Percentiles rank a stretch among this genome's conserved stretches.
These are phyloP conservation scores for Calvadosia cruxmelitensis DNA, from an alignment of 30 jellyfish, hydroid and myxozoan genomes.

Conservation along the genomic window DNA sequence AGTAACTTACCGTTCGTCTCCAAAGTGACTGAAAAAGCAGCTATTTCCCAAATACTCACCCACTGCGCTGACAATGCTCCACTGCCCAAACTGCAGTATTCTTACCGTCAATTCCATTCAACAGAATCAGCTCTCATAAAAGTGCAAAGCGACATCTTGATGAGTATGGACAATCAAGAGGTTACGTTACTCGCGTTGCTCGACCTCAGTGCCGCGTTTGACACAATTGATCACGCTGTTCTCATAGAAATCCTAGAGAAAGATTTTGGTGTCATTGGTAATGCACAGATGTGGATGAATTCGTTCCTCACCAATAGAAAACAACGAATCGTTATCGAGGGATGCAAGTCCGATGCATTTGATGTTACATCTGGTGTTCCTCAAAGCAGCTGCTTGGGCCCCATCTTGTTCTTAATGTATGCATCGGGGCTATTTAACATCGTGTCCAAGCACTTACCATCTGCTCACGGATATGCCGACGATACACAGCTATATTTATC, in stretches of 20 bases:
- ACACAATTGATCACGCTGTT: slow-evolving; percentile 10
- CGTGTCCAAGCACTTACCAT: no score
- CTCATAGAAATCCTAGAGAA: background rate
- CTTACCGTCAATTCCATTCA: no score
- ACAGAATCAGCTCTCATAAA: slow-evolving; percentile 30
- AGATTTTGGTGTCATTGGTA: slow-evolving; percentile 15
- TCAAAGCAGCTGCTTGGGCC: no score
- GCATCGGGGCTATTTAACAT: no score
- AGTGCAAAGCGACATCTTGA: slow-evolving; percentile 11
- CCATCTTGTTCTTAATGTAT: no score
- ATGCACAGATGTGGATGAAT: slow-evolving; percentile 18
- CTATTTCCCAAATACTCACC: slow-evolving; percentile 5
- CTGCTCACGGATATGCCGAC: no score
- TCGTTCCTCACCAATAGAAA: slow-evolving; percentile 15
- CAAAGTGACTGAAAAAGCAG: slow-evolving; percentile 30
- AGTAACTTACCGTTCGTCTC: slow-evolving; percentile 18
- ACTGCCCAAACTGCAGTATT: slow-evolving; percentile 9
- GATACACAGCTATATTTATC: no score
- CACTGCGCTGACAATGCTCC: slow-evolving; percentile 10
- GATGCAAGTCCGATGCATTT: no score
- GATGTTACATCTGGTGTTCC: no score
- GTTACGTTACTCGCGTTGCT: no score
- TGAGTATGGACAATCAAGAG: slow-evolving; percentile 19
- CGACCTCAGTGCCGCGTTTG: slow-evolving; percentile 26
- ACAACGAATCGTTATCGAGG: slow-evolving; percentile 4